Evolutionary conservation across 1,140 invertebrate species (phyloP), one percentile per base, ranked within the genome.

Genomic region (Helicorthomorpha holstii): DNA sequence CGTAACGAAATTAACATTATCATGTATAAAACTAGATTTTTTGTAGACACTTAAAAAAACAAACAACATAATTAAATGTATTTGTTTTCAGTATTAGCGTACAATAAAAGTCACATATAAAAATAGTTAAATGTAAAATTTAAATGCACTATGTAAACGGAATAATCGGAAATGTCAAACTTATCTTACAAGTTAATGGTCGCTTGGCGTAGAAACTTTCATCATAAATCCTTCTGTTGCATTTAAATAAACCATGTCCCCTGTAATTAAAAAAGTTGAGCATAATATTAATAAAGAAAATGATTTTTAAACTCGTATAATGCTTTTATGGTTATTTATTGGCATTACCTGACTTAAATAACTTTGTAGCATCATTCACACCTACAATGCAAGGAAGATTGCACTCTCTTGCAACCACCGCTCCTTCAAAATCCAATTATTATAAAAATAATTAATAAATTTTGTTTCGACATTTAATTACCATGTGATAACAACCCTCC

Each of bases 401-500:
- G 64, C 85, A 89, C 67, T 90, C 86, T 56, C 85, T 70, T 1
- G 85, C 85, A 19, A 90, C 82, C 0, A 89, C 85, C 49, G 85
- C 85, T 46, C 85, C 82, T 83, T 57, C 24, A 63, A 60, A 51
- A 34, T 16, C 29, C 7, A n/a, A n/a, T n/a, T n/a, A n/a, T n/a
- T 34, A 7, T 16, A 7, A 7, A 34, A 34, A 7, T 34, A 34
- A 34, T 34, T 7, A 7, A 16, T 7, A 34, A 34, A 16, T 34
- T 34, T 7, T 16, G n/a, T n/a, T n/a, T n/a, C n/a, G n/a, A n/a
- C n/a, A n/a, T n/a, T n/a, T 25, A 60, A 63, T 58, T 63, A 82
- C 81, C 86, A 61, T 91, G 85, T 41, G 84, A 88, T 54, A 90
- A 78, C 1, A 89, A 71, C 42, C 87, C 85, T 21, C 85, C 86